These are phyloP conservation scores for Seira musarum DNA, from an alignment of 2,888 invertebrate species.

Conservation along the genomic window DNA sequence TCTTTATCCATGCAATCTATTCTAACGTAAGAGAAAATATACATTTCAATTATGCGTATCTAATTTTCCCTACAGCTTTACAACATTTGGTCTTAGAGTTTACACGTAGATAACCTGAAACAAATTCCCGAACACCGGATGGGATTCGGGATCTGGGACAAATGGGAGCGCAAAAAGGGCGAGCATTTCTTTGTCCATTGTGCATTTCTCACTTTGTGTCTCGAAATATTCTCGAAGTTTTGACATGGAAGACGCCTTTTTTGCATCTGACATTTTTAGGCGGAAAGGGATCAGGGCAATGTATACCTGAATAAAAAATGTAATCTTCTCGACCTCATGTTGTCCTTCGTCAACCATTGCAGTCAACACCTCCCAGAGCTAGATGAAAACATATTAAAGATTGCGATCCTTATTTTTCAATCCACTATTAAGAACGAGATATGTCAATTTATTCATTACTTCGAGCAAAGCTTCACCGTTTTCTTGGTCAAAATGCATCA, in stretches of 20 bases:
- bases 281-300: constrained; percentile 64
- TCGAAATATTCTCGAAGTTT: constrained; percentile 63
- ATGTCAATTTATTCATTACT: constrained; percentile 32
- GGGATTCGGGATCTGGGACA: constrained; percentile 63
- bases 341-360: constrained; percentile 35
- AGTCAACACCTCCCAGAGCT: constrained; percentile 56
- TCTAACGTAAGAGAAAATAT: constrained; percentile 25
- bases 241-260: constrained; percentile 52
- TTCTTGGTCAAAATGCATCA: constrained; percentile 66
- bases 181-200: constrained; percentile 65
- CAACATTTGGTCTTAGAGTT: neutral
- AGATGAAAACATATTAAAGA: neutral
- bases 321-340: constrained; percentile 54
- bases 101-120: constrained; percentile 46
- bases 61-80: neutral
- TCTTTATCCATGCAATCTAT: constrained; percentile 50
- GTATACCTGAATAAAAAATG: constrained; percentile 65
- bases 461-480: constrained; percentile 61
- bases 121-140: constrained; percentile 64
- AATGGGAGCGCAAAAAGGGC: constrained; percentile 68
- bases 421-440: neutral
- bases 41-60: neutral
- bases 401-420: neutral
- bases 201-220: constrained; percentile 62
- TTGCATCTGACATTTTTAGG: constrained; percentile 51